A percentile compares a stretch with the other conserved stretches of the same genome.
phyloP scores from a whole-genome alignment of 2,797 vertebrate species.

The Galagoides demidoff region DNA sequence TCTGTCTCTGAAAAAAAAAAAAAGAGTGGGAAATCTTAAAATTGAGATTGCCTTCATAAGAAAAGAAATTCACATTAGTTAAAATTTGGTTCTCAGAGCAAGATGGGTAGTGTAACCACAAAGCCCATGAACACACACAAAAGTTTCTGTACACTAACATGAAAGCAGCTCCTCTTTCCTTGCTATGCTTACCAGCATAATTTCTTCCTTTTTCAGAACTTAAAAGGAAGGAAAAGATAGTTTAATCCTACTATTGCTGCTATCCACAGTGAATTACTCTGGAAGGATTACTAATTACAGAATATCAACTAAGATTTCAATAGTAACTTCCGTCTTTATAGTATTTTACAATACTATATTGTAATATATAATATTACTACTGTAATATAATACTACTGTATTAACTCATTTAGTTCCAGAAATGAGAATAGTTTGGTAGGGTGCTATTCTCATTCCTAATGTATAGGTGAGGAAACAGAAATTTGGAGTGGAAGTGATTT shows the following conservation, averaged over 20 bases:
- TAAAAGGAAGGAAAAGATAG: neutral
- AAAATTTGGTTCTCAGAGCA: neutral
- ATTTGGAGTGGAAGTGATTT: neutral
- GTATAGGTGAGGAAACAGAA: neutral
- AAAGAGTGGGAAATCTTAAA: neutral
- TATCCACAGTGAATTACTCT: neutral
- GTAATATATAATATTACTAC: too few relatives aligned
- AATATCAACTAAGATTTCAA: neutral
- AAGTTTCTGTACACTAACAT: neutral
- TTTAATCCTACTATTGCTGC: neutral
- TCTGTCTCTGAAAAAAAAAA: neutral
- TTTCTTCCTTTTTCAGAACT: slow-evolving; percentile 3
- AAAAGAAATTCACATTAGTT: neutral
- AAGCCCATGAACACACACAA: neutral
- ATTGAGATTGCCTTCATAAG: neutral
- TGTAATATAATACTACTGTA: too few relatives aligned
- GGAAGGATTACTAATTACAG: neutral
- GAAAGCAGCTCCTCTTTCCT: neutral
- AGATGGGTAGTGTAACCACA: neutral
- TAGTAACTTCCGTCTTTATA: neutral
- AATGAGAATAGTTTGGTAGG: neutral
- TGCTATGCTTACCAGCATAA: neutral
- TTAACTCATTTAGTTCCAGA: neutral
- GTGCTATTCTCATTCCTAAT: neutral
- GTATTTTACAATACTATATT: neutral